Evolutionary conservation across 2,888 invertebrate genomes (phyloP), one percentile per base, ranked within the genome.

Genomic region (Coleophora flavipennella): DNA sequence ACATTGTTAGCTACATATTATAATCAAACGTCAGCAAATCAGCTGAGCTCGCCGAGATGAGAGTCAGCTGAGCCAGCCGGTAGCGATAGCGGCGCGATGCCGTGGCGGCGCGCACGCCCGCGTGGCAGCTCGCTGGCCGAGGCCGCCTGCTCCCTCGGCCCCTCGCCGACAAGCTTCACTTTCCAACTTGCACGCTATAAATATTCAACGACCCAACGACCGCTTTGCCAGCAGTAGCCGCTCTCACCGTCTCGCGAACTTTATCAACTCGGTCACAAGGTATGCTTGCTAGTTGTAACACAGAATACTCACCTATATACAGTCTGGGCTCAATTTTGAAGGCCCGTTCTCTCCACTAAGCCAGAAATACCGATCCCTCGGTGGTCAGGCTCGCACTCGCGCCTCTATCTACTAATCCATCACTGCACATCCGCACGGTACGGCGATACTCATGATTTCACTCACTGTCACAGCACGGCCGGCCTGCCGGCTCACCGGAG

Each of bases 311-410:
- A 84, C 84, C 84, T 80, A 83, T 62, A 75, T 83, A 84, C 74
- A 84, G 73, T 77, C 81, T 84, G 69, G 84, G 79, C 78, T 83
- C 85, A 84, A 85, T 85, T 81, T 84, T 80, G 84, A 74, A 78
- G 79, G 59, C 67, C 74, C 72, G 58, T 67, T 71, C 63, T 71
- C 63, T 71, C 63, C 60, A 73, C 67, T 74, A 64, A 52, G 64
- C 67, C 66, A 74, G 59, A 73, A 72, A 75, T 59, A 70, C 55
- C 60, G 67, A 57, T 55, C 64, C 57, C 57, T 62, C 54, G 61
- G 67, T 29, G 65, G 63, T 63, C 55, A 55, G 62, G 62, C 60
- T 60, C 62, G 59, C 67, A 74, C 75, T 70, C 62, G 68, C 63
- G 67, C 67, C 59, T 65, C 59, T 71, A 72, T 75, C 76, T 75